Evolutionary conservation across 2,113 vertebrate species (phyloP), one percentile per base, ranked within the genome.

Genomic region (Pachyramphus minor): DNA sequence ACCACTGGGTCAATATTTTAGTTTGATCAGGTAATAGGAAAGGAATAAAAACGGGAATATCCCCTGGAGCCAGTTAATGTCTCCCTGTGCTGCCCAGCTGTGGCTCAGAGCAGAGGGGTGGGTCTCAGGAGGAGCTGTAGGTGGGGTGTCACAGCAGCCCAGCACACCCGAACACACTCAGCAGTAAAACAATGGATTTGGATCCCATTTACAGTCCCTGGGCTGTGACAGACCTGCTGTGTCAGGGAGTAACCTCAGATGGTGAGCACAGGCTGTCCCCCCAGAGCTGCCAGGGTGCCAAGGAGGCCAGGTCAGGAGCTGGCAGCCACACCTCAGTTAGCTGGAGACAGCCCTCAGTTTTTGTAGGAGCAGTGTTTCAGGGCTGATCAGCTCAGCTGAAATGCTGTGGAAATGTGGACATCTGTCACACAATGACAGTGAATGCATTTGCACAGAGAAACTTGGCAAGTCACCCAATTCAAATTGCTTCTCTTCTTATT

Each of bases 401-500:
- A 69, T 4, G 17, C 62, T 84, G 13, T 0, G 8, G 24, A 24
- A 80, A 31, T 50, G 76, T 2, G 5, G 67, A 53, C 35, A 14
- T 59, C 62, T 82, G 86, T 93, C 81, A 18, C 42, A 21, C 12
- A 50, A 35, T 68, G 90, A 55, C 89, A 58, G 41, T 11, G 49
- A 58, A 68, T 64, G 74, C 81, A 53, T 87, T 84, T 89, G 85
- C 50, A 92, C 59, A 64, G 39, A 59, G 31, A 69, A 45, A 50
- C 62, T 76, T 93, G 62, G 44, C 92, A 91, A 77, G 42, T 41
- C 58, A 88, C 73, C 27, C 91, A 58, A 5, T 64, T 84, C 88
- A 76, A 78, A 96, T 84, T 85, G 80, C 56, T 92, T 95, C 73
- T 39, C 60, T 90, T 96, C 96, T 74, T 77, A 69, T 79, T 90